These are phyloP conservation scores for Sandelia bainsii DNA, from an alignment of 2,797 vertebrate species.

Conservation along the genomic window DNA sequence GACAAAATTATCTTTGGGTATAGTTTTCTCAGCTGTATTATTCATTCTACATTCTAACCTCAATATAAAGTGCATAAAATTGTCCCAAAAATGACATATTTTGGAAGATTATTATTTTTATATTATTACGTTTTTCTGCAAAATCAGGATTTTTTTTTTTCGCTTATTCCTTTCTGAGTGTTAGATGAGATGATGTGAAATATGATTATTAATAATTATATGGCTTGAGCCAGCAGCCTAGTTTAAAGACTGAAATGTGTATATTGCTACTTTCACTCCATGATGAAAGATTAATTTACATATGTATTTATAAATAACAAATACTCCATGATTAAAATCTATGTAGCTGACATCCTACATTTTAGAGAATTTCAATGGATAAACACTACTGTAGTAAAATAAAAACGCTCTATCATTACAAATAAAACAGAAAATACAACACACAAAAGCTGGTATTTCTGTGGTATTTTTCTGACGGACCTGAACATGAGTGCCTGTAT, in stretches of 20 bases:
- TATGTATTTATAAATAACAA: too few species aligned
- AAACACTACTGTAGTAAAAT: neutral
- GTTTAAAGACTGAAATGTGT: neutral
- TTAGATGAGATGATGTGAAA: neutral
- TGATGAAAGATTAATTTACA: too few species aligned
- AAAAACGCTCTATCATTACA: neutral
- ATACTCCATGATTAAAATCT: neutral
- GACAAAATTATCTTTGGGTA: constrained; percentile 10
- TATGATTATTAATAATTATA: neutral
- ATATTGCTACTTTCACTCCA: neutral
- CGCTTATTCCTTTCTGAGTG: neutral
- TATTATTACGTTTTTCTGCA: neutral
- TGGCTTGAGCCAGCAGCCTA: neutral
- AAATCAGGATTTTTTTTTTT: neutral
- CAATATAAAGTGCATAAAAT: too few species aligned
- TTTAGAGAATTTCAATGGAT: neutral
- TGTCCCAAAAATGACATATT: too few species aligned
- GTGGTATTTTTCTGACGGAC: neutral
- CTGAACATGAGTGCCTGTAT: neutral
- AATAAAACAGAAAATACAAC: constrained; percentile 1
- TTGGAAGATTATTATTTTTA: too few species aligned
- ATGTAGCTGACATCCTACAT: neutral
- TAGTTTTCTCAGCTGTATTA: neutral
- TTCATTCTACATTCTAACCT: too few species aligned
- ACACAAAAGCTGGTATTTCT: neutral